Percentiles rank a stretch among this genome's conserved stretches.
Conservation (phyloP, 1,140 invertebrate genomes). For the Papilio helenus region DNA sequence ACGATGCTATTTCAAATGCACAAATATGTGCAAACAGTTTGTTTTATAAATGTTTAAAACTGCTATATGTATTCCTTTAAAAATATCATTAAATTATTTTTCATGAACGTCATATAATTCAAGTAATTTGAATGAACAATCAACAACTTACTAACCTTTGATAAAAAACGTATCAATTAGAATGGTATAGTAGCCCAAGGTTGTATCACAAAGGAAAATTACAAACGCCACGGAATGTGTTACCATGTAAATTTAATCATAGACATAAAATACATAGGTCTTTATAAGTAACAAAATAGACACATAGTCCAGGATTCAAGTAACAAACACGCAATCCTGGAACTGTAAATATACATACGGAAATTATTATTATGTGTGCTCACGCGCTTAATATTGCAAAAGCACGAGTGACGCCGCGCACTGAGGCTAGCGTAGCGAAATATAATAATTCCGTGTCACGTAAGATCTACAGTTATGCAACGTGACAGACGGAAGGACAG, state of each 20-base stretch:
- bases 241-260: not conserved
- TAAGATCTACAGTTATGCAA: conserved; percentile 46
- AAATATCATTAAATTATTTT: not conserved
- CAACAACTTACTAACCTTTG: not conserved
- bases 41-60: not conserved
- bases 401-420: conserved; percentile 4
- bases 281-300: too few species aligned
- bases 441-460: conserved; percentile 39
- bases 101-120: not conserved
- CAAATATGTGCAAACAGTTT: not conserved
- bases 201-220: not conserved
- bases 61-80: not conserved
- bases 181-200: not conserved
- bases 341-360: not conserved
- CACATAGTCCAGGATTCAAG: too few species aligned
- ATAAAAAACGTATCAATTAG: not conserved
- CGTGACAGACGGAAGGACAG: conserved; percentile 36
- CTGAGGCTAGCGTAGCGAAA: conserved; percentile 14
- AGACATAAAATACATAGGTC: too few species aligned
- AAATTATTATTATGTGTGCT: conserved; percentile 10
- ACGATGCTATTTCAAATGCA: not conserved
- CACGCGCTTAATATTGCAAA: conserved; percentile 25
- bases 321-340: too few species aligned
- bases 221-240: not conserved
- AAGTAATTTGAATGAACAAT: not conserved